Evolutionary conservation across 2,113 vertebrate genomes (phyloP), one percentile per base, ranked within the genome.

Genomic region (Amblyopsis rosae): DNA sequence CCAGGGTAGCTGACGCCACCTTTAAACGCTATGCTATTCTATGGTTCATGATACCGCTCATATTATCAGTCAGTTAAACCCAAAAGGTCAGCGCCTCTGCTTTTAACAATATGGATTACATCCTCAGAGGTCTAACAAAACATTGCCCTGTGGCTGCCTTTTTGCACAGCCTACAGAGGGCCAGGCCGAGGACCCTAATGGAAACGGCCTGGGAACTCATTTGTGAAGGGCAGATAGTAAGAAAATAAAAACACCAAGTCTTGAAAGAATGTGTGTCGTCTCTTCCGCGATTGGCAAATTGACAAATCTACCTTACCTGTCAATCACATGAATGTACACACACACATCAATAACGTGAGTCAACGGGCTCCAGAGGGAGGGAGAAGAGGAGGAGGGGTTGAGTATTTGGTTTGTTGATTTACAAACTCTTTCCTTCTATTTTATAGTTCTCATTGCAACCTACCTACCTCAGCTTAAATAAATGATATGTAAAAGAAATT

Each of bases 241-340:
- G 19, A 57, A 59, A 59, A 59, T 26, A 26, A 74, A 88, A 82
- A 79, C 84, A 90, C 89, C 82, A 94, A 93, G 87, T 92, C 81
- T 80, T 72, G 70, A 77, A 93, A 69, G 86, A 93, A 93, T 94
- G 90, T 19, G 15, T 9, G 72, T 53, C 80, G 57, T 90, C 26
- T 26, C 26, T 26, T 26, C 26, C 26, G 2, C 26, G 26, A 26
- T 26, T 26, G 26, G 26, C n/a, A n/a, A n/a, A n/a, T n/a, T 26
- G 26, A 26, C 26, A 26, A 26, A 1, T 3, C 26, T 26, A 26
- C 26, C 26, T 26, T 26, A 0, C 26, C 26, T 26, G 26, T 26
- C 26, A 26, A 26, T 26, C 26, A 26, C 26, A 26, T 26, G 1
- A 26, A 26, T 26, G 26, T 26, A 26, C 26, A 26, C 26, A 26